These are phyloP conservation scores for Dryobates pubescens DNA, from an alignment of 2,797 vertebrate genomes.

Conservation along the genomic window DNA sequence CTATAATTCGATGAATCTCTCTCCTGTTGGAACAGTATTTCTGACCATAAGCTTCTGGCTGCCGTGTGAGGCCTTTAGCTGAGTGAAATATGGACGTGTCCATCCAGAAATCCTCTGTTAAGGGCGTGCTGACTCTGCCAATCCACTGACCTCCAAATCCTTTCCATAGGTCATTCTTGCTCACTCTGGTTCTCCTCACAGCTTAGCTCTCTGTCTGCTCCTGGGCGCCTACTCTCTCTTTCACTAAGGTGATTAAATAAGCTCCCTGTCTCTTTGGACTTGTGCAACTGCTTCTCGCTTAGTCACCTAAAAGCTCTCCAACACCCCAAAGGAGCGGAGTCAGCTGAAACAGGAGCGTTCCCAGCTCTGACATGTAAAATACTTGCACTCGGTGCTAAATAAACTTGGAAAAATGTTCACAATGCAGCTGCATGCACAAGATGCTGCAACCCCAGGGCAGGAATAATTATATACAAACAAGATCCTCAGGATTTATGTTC, in stretches of 20 bases:
- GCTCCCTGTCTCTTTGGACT: slow-evolving; percentile 49
- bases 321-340: slow-evolving; percentile 63
- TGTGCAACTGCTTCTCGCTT: slow-evolving; percentile 57
- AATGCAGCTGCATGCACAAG: slow-evolving; percentile 32
- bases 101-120: not conserved
- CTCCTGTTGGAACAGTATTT: not conserved
- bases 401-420: slow-evolving; percentile 70
- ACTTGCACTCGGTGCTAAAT: slow-evolving; percentile 63
- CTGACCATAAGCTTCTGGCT: not conserved
- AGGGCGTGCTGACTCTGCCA: not conserved
- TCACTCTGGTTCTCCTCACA: slow-evolving; percentile 1
- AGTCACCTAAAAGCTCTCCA: slow-evolving; percentile 59
- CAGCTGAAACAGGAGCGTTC: slow-evolving; percentile 67
- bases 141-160: not conserved
- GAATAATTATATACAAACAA: slow-evolving; percentile 63
- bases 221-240: slow-evolving; percentile 46
- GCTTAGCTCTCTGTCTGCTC: slow-evolving; percentile 37
- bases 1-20: too few species aligned
- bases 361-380: slow-evolving; percentile 67
- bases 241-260: slow-evolving; percentile 61
- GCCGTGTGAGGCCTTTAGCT: not conserved
- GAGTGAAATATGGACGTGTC: not conserved
- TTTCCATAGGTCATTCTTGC: not conserved
- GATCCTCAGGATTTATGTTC: slow-evolving; percentile 61
- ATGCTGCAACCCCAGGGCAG: slow-evolving; percentile 61